Percentiles rank a stretch among this genome's conserved stretches.
phyloP scores from a whole-genome alignment of 1,140 invertebrate species.

The Aphelinus certus region DNA sequence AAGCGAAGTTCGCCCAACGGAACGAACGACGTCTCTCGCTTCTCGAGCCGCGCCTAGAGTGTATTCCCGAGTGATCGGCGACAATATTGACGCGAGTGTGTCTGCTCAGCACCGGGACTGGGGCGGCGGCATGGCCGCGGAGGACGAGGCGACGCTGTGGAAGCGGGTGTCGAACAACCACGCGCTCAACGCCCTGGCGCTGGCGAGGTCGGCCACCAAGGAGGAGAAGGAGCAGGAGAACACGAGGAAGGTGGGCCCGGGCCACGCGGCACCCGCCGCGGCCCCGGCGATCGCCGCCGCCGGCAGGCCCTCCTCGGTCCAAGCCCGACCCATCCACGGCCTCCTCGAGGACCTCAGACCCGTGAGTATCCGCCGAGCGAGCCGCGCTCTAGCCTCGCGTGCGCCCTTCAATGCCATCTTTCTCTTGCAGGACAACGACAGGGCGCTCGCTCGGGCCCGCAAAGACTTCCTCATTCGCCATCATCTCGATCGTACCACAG shows the following conservation, averaged over 20 bases:
- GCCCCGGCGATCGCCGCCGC: conserved; percentile 54
- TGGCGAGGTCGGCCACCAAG: conserved; percentile 84
- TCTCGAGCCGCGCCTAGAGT: too few species aligned
- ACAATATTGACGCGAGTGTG: too few species aligned
- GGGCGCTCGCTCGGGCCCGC: conserved; percentile 65
- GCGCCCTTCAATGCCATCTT: neutral
- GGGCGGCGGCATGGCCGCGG: conserved; percentile 85
- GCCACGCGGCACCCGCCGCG: conserved; percentile 51
- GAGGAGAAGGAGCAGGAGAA: conserved; percentile 89
- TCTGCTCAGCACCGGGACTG: conserved; percentile 81
- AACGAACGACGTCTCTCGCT: too few species aligned
- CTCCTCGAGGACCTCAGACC: conserved; percentile 59
- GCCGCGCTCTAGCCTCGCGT: too few species aligned
- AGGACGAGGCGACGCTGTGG: conserved; percentile 81
- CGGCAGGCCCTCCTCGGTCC: conserved; percentile 61
- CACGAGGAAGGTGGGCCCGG: conserved; percentile 73
- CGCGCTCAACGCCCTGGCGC: conserved; percentile 86
- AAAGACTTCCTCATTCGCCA: conserved; percentile 72
- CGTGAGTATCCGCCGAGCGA: conserved; percentile 43
- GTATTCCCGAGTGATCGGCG: too few species aligned
- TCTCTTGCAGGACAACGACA: conserved; percentile 60
- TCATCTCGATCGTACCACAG: conserved; percentile 77
- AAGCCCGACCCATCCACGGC: conserved; percentile 58
- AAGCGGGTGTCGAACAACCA: conserved; percentile 88
- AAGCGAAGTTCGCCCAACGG: too few species aligned